These are phyloP conservation scores for Spea bombifrons DNA, from an alignment of 2,113 vertebrate species.

Conservation along the genomic window DNA sequence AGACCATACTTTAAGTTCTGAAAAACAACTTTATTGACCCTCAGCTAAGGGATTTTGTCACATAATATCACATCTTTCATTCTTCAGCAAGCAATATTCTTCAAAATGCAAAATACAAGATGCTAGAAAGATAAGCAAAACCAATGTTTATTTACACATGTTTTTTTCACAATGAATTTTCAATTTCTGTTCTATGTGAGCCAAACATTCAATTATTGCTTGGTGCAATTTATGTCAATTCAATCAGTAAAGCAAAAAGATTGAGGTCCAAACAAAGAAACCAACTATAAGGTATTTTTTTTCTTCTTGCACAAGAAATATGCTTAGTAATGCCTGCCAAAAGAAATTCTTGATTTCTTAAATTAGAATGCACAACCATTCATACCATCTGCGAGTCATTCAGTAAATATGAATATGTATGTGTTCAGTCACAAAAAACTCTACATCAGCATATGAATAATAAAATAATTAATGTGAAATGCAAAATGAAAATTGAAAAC, in stretches of 20 bases:
- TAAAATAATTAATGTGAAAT: conserved; percentile 16
- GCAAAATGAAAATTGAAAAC: background rate
- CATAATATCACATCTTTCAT: no score
- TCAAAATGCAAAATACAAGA: no score
- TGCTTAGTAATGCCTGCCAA: background rate
- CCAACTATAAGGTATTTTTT: background rate
- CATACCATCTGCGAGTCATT: background rate
- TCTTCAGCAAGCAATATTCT: no score
- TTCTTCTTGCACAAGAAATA: background rate
- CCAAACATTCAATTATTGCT: background rate
- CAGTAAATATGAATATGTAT: conserved; percentile 7
- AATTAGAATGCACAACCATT: conserved; percentile 8
- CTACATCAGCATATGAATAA: background rate
- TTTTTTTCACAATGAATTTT: background rate
- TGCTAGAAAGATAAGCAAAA: no score
- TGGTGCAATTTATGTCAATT: conserved; percentile 9
- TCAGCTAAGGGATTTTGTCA: no score
- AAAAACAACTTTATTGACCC: no score
- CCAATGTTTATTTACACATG: background rate
- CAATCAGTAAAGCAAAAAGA: background rate
- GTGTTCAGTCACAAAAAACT: background rate
- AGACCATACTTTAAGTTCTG: no score
- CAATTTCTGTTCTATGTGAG: background rate
- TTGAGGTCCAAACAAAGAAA: background rate
- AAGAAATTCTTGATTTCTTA: background rate